Evolutionary conservation across 2,113 vertebrate species (phyloP).

Genomic region (Strix uralensis): DNA sequence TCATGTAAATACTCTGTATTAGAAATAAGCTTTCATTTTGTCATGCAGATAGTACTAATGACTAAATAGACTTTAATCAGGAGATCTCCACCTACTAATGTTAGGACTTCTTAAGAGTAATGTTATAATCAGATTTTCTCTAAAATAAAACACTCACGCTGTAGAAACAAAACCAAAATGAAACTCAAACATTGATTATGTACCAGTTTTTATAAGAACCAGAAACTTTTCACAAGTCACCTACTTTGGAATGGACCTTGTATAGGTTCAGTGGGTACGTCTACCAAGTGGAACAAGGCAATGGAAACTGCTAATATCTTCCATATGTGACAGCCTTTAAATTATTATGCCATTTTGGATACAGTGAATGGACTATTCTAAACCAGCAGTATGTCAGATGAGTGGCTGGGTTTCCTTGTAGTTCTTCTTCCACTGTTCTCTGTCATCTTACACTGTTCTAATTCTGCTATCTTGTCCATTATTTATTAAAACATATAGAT

Average conservation of each 20-base stretch:
- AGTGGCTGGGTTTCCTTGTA: background rate
- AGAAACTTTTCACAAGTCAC: slow-evolving; percentile 58
- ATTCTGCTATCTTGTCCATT: background rate
- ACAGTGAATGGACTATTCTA: background rate
- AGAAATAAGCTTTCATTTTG: slow-evolving; percentile 51
- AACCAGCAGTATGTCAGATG: background rate
- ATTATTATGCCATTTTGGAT: slow-evolving; percentile 9
- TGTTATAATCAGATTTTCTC: background rate
- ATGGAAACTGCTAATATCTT: slow-evolving; percentile 48
- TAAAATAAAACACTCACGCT: background rate
- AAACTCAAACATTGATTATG: background rate
- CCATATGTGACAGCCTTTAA: slow-evolving; percentile 38
- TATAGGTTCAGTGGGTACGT: slow-evolving; percentile 31
- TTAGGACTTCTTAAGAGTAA: background rate
- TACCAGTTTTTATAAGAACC: slow-evolving; percentile 28
- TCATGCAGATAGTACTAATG: slow-evolving; percentile 51
- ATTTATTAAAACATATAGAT: background rate
- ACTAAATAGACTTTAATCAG: slow-evolving; percentile 52
- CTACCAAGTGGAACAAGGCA: slow-evolving; percentile 49
- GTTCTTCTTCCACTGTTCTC: background rate
- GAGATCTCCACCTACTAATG: background rate
- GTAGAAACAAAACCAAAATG: background rate
- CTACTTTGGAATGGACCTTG: slow-evolving; percentile 26
- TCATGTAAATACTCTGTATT: slow-evolving; percentile 71
- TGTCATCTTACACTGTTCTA: background rate